Base-by-base conservation (phyloP, 2,888 invertebrate genomes). In the Pterostichus madidus region DNA sequence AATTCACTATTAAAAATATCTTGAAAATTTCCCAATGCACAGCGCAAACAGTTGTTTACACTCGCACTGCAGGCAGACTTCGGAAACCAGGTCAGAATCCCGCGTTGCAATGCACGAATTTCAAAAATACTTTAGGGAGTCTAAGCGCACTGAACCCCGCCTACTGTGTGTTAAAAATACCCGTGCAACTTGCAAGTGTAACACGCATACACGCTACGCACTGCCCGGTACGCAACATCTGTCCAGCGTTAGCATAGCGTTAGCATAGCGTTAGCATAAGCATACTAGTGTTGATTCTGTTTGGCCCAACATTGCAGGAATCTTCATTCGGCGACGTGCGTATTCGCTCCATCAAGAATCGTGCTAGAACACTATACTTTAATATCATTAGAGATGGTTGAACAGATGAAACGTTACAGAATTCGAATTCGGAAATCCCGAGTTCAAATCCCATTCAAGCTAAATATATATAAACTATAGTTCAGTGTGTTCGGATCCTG, bases 81-180 rank as follows among this genome's bases (percentile, higher is more conserved):
- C 68, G 44, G 64, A 73, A 80, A 52, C 44, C 80, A 80, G 80
- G 80, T 80, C 80, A 80, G 56, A 80, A 80, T 52, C 39, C 52
- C 68, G 52, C 49, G 32, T 80, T 80, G 80, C 80, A 80, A 73
- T 80, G 71, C 80, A 80, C 71, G 80, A 71, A 80, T 80, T 80
- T 80, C 80, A 80, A 80, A 80, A 80, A 80, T 80, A 80, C 52
- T 80, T 71, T 80, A 71, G 80, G 68, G 53, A 31, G 24, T 53
- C 73, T 13, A 80, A 80, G 80, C 80, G 80, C 80, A 80, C 53
- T 80, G 53, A 85, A 84, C 83, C 83, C 84, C 53, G 85, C 84
- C 84, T 83, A 85, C 80, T 52, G 79, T 8, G 35, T 24, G 17
- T 84, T 15, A 84, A 81, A 80, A 84, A 84, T 44, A 83, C 73